Evolutionary conservation across 2,113 vertebrate species (phyloP).

Genomic region (Brachypteracias leptosomus): DNA sequence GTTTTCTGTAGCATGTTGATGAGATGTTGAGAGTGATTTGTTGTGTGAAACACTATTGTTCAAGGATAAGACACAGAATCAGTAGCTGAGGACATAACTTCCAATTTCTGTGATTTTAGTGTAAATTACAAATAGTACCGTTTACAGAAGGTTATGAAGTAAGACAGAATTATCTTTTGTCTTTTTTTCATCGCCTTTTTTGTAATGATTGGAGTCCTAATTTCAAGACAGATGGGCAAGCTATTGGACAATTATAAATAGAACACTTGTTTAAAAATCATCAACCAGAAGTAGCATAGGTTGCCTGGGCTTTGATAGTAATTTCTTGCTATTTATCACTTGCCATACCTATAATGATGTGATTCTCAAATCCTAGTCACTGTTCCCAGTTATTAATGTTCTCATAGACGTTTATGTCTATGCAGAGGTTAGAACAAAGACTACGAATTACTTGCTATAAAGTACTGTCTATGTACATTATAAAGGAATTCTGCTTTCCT

Average conservation of each 20-base stretch:
- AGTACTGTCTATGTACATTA: neutral
- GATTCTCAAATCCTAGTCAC: neutral
- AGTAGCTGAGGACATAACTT: neutral
- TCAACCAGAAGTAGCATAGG: neutral
- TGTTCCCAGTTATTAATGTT: neutral
- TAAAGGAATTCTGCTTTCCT: neutral
- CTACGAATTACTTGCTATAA: neutral
- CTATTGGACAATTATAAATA: neutral
- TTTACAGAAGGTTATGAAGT: neutral
- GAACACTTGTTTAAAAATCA: neutral
- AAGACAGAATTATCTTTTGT: neutral
- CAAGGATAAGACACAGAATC: neutral
- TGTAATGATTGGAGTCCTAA: neutral
- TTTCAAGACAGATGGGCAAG: neutral
- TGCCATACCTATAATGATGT: neutral
- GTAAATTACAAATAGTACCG: neutral
- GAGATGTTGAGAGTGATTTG: too few relatives aligned
- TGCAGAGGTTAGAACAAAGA: neutral
- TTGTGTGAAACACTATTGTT: neutral
- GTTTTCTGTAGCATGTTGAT: too few relatives aligned
- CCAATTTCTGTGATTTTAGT: neutral
- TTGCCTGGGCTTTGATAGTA: neutral
- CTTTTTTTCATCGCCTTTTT: neutral
- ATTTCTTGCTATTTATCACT: neutral
- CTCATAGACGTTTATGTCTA: neutral